Evolutionary conservation across 2,113 vertebrate species (phyloP), one percentile per base, ranked within the genome.

Genomic region (Tachysurus vachellii): DNA sequence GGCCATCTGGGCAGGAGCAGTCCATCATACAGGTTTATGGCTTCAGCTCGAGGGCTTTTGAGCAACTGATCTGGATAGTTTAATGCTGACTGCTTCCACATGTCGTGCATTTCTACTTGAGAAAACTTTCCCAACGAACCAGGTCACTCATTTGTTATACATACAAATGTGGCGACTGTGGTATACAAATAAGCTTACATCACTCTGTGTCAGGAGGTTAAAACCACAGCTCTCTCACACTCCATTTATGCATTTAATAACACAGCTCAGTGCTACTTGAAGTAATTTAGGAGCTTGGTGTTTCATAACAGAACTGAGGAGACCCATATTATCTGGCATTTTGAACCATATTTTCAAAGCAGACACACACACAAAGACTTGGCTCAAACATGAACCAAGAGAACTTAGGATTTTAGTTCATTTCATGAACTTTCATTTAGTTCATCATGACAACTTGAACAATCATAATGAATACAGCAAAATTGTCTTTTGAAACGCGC

Each of bases 11-110:
- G 85, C 88, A 91, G 91, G 87, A 82, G 85, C 93, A 92, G 85
- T 95, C 90, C 87, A 93, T 95, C 93, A 95, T 88, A 79, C n/a
- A 59, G 89, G 36, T 90, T 83, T 87, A 90, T 66, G 80, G 82
- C 11, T 75, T 61, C 87, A 91, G 89, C 92, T 93, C 80, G 84
- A 44, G 92, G 92, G 91, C 88, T 92, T 89, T 87, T 50, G 91
- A 89, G 90, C 31, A 94, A 94, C 91, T 86, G 59, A 84, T 64
- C 89, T 92, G 92, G 93, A 94, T 92, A 92, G 91, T 79, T 56
- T 89, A 91, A 88, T 80, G 86, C 23, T 92, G 92, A 95, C 94
- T 93, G 94, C 90, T 95, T 93, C 94, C 95, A 95, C 93, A 94
- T 95, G 95, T 68, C 79, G 75, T 64, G 85, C 79, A 53, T 90